Percentiles rank a stretch among this genome's conserved stretches.
Conservation (phyloP, 37 sponge, comb jelly and placozoan genomes). For the Halisarca cf. caerulea region DNA sequence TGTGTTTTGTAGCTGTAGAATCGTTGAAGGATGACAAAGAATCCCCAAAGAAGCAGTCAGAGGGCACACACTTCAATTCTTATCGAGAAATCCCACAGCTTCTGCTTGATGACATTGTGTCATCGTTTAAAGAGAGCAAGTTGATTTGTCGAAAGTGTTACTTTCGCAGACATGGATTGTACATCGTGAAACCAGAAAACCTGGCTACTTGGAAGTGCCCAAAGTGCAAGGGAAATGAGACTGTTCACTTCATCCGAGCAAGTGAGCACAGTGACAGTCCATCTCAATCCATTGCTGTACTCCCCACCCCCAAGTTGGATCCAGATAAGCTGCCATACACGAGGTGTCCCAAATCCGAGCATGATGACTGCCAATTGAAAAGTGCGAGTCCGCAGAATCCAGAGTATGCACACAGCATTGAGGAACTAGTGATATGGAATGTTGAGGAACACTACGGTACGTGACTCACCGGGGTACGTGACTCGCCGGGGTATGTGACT, state of each 20-base stretch:
- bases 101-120: not conserved
- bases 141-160: not conserved
- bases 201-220: not conserved
- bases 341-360: not conserved
- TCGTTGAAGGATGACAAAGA: too few relatives aligned
- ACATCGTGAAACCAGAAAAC: not conserved
- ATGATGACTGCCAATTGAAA: not conserved
- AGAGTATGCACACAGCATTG: not conserved
- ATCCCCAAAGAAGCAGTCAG: too few relatives aligned
- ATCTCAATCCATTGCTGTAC: not conserved
- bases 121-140: not conserved
- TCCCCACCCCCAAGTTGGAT: not conserved
- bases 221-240: not conserved
- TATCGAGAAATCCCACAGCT: not conserved
- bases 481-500: too few relatives aligned
- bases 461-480: not conserved
- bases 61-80: too few relatives aligned
- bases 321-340: not conserved
- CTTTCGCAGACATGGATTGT: not conserved
- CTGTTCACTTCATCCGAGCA: not conserved
- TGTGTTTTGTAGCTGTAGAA: too few relatives aligned
- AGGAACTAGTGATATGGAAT: conserved; percentile 6
- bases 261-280: not conserved
- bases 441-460: not conserved
- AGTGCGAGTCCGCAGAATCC: not conserved